Evolutionary conservation across 2,113 vertebrate species (phyloP).

Genomic region (Uria aalge): DNA sequence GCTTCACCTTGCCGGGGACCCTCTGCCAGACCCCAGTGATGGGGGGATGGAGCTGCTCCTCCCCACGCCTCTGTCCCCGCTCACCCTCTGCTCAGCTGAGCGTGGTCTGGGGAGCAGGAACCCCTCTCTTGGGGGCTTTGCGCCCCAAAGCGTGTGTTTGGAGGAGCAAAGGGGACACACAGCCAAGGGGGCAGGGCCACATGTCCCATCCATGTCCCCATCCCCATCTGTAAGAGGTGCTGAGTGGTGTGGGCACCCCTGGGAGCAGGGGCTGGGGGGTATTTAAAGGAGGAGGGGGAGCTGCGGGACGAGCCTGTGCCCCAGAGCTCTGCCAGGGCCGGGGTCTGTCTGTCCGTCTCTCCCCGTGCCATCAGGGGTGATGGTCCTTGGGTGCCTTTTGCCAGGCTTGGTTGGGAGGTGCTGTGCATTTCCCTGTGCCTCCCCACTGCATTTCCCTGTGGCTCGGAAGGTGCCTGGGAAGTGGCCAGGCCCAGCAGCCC

Average conservation of each 20-base stretch:
- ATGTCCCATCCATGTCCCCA: rapidly evolving
- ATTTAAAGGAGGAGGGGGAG: not conserved
- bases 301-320: not conserved
- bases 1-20: rapidly evolving
- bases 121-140: not conserved
- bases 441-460: not conserved
- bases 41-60: not conserved
- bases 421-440: not conserved
- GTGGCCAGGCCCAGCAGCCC: not conserved
- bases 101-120: not conserved
- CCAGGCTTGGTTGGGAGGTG: not conserved
- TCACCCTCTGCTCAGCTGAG: not conserved
- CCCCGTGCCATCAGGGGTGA: not conserved
- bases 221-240: not conserved
- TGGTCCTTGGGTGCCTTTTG: not conserved
- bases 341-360: not conserved
- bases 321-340: not conserved
- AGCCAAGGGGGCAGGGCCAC: not conserved
- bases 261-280: not conserved
- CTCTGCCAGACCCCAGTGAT: not conserved
- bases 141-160: not conserved
- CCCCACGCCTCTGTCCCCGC: rapidly evolving
- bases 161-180: not conserved
- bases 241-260: not conserved
- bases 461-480: not conserved